Conservation (phyloP, 2,113 vertebrate species). For the Spermophilus dauricus region DNA sequence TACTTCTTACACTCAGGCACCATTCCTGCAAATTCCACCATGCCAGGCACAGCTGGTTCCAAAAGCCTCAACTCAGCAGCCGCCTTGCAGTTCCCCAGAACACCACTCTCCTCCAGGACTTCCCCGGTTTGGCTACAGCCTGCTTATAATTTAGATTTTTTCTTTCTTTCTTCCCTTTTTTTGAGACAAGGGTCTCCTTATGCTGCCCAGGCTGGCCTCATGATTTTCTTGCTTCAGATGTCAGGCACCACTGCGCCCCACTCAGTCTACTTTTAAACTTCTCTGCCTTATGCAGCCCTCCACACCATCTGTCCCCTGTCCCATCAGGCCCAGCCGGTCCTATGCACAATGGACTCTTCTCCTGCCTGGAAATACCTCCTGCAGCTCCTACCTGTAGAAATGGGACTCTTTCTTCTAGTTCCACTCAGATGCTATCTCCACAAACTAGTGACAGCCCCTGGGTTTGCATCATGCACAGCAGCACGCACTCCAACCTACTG, state of each 20-base stretch:
- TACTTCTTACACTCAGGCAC: accelerated
- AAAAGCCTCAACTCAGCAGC: not conserved
- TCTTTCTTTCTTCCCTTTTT: not conserved
- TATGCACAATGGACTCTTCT: not conserved
- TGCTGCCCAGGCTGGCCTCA: not conserved
- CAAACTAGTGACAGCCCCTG: not conserved
- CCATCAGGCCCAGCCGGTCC: accelerated
- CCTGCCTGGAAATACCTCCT: not conserved
- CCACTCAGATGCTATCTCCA: not conserved
- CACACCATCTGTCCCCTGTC: accelerated
- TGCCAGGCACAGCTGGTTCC: not conserved
- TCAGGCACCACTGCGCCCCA: not conserved
- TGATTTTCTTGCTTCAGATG: not conserved
- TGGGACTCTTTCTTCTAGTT: not conserved
- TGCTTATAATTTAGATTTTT: not conserved
- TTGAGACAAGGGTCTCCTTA: not conserved
- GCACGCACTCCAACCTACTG: not conserved
- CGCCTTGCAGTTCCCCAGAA: not conserved
- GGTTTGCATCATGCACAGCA: not conserved
- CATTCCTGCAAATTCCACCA: not conserved
- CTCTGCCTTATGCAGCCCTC: not conserved
- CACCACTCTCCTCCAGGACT: not conserved
- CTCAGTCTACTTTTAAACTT: not conserved
- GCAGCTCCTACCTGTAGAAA: not conserved
- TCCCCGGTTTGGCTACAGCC: not conserved